Percentiles rank a stretch among this genome's conserved stretches.
phyloP scores from a whole-genome alignment of 2,888 invertebrate species.

The Steinernema carpocapsae region DNA sequence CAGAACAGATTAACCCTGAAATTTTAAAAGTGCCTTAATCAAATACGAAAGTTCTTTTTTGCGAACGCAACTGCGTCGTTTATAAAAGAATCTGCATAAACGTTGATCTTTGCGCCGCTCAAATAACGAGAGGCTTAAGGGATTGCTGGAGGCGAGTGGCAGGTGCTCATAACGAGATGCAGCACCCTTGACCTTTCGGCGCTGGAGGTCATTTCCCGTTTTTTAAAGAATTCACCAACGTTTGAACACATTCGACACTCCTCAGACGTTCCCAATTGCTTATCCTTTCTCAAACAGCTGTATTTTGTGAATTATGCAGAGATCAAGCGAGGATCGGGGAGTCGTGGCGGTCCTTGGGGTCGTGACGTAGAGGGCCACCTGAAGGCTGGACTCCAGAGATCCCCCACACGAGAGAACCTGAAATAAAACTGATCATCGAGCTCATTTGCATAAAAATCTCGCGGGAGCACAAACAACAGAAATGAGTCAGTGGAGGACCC shows the following conservation, averaged over 20 bases:
- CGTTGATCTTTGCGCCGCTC: background rate
- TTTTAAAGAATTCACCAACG: background rate
- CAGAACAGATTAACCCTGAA: slow-evolving; percentile 31
- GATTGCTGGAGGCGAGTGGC: no score
- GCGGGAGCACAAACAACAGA: background rate
- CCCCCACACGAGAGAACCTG: background rate
- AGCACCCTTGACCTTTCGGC: background rate
- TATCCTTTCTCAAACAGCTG: no score
- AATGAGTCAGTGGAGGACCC: no score
- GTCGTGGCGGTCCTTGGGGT: no score
- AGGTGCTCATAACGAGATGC: background rate
- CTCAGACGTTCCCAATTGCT: no score
- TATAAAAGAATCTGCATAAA: slow-evolving; percentile 6
- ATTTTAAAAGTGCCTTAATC: slow-evolving; percentile 9
- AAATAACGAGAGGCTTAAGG: background rate
- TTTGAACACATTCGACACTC: no score
- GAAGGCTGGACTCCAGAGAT: slow-evolving; percentile 18
- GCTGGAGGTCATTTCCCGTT: slow-evolving; percentile 1
- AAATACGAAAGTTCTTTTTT: slow-evolving; percentile 7
- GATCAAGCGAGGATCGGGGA: no score
- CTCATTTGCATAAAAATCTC: background rate
- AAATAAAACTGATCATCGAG: no score
- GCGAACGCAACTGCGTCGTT: background rate
- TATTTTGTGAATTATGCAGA: no score
- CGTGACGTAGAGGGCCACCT: slow-evolving; percentile 4